Conservation (phyloP, 2,888 invertebrate genomes). For the Gymnocheta viridis region DNA sequence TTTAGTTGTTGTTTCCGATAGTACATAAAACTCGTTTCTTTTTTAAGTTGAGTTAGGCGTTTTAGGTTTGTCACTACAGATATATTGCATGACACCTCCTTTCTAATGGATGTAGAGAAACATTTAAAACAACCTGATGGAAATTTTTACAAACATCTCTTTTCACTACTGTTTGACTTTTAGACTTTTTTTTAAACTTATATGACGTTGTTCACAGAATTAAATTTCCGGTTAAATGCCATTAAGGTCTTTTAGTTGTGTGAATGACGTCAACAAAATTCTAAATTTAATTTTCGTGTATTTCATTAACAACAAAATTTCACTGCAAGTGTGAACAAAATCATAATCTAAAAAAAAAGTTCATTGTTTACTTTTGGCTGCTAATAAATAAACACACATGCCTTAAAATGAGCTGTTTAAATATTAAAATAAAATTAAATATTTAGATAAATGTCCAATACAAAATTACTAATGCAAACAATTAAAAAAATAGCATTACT, state of each 20-base stretch:
- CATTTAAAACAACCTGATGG: too few species aligned
- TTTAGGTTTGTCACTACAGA: too few species aligned
- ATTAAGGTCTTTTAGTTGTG: not conserved
- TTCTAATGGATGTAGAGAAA: too few species aligned
- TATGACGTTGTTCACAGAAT: too few species aligned
- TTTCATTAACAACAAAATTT: not conserved
- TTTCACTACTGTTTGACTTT: too few species aligned
- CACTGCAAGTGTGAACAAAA: constrained; percentile 21
- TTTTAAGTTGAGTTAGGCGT: too few species aligned
- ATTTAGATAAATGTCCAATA: constrained; percentile 47
- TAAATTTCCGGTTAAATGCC: too few species aligned
- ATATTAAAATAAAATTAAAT: constrained; percentile 48
- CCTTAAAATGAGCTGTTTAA: constrained; percentile 36
- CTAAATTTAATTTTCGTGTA: constrained; percentile 4
- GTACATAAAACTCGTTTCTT: too few species aligned
- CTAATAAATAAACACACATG: constrained; percentile 25
- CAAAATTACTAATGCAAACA: constrained; percentile 35
- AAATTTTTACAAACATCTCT: too few species aligned
- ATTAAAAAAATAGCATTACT: constrained; percentile 17
- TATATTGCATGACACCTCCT: too few species aligned
- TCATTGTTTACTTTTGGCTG: constrained; percentile 21
- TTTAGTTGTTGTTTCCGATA: too few species aligned
- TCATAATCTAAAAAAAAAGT: not conserved
- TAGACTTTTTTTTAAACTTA: too few species aligned
- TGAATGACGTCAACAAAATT: not conserved